These are phyloP conservation scores for Penelope pileata DNA, from an alignment of 2,113 vertebrate genomes.

Conservation along the genomic window DNA sequence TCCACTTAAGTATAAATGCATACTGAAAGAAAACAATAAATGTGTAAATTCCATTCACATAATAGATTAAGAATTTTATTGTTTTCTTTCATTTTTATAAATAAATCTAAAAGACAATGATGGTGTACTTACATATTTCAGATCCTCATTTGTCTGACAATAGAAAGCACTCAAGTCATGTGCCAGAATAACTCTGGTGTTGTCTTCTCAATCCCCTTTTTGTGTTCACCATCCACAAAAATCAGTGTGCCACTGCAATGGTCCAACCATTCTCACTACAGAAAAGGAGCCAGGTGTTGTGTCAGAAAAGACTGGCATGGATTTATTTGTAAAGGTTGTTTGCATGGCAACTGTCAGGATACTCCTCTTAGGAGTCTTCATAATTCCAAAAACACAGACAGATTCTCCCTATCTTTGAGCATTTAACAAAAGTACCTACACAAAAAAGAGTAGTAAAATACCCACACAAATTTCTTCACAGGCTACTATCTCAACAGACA, in stretches of 20 bases:
- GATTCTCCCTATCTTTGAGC: not conserved
- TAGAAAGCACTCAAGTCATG: constrained; percentile 37
- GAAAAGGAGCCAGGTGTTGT: constrained; percentile 59
- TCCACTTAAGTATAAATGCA: not conserved
- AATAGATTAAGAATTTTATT: not conserved
- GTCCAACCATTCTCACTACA: constrained; percentile 63
- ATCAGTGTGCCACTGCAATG: constrained; percentile 20
- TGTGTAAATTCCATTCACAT: not conserved
- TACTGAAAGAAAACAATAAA: not conserved
- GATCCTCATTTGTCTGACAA: constrained; percentile 55
- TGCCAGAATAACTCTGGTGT: not conserved
- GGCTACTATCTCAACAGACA: not conserved
- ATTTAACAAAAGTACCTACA: not conserved
- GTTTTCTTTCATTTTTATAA: not conserved
- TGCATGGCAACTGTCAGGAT: not conserved
- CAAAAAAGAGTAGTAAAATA: not conserved
- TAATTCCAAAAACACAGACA: not conserved
- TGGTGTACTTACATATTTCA: constrained; percentile 56
- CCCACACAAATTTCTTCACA: not conserved
- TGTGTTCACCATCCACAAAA: constrained; percentile 60
- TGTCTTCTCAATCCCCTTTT: constrained; percentile 43
- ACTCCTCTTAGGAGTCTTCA: not conserved
- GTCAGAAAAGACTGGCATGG: constrained; percentile 32
- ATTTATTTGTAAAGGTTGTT: not conserved
- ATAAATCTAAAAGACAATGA: not conserved